phyloP scores from a whole-genome alignment of 2,888 invertebrate species.

The Epinotia brunnichana region DNA sequence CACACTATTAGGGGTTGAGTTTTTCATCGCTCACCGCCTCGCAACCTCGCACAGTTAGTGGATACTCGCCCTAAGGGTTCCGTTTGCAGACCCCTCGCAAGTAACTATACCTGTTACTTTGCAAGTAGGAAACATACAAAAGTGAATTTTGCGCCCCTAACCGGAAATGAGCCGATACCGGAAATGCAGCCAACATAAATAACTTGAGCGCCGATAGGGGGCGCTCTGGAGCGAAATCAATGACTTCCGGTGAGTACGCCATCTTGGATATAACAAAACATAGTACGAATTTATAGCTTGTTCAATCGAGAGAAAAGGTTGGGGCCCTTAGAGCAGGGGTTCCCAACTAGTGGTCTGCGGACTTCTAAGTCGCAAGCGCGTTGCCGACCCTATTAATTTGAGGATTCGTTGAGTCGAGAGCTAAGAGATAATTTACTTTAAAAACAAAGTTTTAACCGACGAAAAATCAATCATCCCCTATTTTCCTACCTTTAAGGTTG shows the following conservation, averaged over 20 bases:
- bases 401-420: no score
- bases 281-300: slow-evolving; percentile 18
- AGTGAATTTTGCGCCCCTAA: slow-evolving; percentile 34
- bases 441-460: no score
- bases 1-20: no score
- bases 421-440: no score
- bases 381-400: no score
- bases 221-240: slow-evolving; percentile 59
- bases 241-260: slow-evolving; percentile 55
- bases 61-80: no score
- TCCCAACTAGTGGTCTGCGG: no score
- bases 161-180: slow-evolving; percentile 39
- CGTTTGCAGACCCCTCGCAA: neutral
- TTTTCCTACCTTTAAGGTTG: no score
- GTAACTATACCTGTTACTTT: neutral
- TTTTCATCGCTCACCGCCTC: no score
- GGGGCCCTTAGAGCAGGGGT: neutral
- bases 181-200: slow-evolving; percentile 45
- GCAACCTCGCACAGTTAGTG: no score
- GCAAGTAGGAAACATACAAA: slow-evolving; percentile 10
- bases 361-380: no score
- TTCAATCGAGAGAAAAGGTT: slow-evolving; percentile 8
- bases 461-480: no score
- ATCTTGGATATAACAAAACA: slow-evolving; percentile 28
- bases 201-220: slow-evolving; percentile 46